These are phyloP conservation scores for Alouatta palliata DNA, from an alignment of 2,113 vertebrate species.

Conservation along the genomic window DNA sequence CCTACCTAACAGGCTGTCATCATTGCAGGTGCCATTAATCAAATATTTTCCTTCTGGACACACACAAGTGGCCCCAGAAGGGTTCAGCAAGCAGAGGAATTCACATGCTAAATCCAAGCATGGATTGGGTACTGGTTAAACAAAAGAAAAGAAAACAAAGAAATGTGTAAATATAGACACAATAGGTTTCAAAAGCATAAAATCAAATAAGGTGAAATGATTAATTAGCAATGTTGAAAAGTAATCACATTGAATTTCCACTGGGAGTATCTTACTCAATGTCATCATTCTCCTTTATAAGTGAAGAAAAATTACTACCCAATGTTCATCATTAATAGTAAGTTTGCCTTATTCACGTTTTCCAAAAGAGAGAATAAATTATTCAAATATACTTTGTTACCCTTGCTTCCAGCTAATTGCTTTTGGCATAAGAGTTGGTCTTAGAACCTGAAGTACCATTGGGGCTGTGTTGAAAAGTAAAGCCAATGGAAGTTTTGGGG, in stretches of 20 bases:
- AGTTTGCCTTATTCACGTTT: not conserved
- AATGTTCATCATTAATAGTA: not conserved
- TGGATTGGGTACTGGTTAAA: constrained; percentile 91
- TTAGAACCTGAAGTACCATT: not conserved
- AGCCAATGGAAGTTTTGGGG: not conserved
- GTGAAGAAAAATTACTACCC: not conserved
- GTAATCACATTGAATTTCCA: not conserved
- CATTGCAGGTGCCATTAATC: constrained; percentile 93
- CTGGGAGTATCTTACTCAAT: not conserved
- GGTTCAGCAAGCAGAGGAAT: constrained; percentile 97
- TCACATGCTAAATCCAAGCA: constrained; percentile 93
- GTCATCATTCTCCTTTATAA: not conserved
- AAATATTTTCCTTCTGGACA: constrained; percentile 96
- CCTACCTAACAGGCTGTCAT: constrained; percentile 91
- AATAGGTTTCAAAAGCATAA: not conserved
- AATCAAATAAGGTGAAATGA: not conserved
- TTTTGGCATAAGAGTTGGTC: not conserved
- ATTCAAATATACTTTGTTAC: not conserved
- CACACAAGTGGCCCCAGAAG: constrained; percentile 92
- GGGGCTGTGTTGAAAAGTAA: not conserved
- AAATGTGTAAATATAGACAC: not conserved
- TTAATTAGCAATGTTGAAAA: not conserved
- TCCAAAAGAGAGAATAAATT: not conserved
- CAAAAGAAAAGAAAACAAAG: constrained; percentile 47
- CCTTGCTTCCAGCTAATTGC: not conserved